A percentile compares a stretch with the other conserved stretches of the same genome.
Evolutionary conservation across 2,113 vertebrate genomes (phyloP).

Genomic region (Toxotes jaculatrix): DNA sequence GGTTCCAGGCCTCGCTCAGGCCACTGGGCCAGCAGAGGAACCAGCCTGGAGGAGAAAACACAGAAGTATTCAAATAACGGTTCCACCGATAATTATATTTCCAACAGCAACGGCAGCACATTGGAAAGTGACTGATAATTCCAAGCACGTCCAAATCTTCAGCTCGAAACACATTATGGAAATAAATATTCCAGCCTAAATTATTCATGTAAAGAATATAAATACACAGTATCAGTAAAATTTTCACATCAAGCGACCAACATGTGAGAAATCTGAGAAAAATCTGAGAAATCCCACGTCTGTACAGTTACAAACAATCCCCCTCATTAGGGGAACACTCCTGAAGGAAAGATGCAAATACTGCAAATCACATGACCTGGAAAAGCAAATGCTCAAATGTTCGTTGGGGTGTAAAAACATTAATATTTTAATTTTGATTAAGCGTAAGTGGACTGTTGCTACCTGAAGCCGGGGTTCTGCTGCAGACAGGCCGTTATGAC

Average conservation of each 20-base stretch:
- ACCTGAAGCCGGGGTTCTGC: slow-evolving; percentile 88
- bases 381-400: not conserved
- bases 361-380: not conserved
- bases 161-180: no score
- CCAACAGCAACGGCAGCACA: not conserved
- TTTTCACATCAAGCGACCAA: not conserved
- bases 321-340: no score
- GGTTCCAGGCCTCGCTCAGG: slow-evolving; percentile 87
- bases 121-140: not conserved
- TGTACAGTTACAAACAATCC: no score
- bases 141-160: no score
- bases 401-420: not conserved
- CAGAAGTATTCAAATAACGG: not conserved
- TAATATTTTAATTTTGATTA: not conserved
- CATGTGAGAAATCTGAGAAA: not conserved
- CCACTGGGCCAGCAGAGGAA: slow-evolving; percentile 87
- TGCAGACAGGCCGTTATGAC: slow-evolving; percentile 87
- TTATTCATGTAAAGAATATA: no score
- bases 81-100: not conserved
- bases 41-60: slow-evolving; percentile 81
- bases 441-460: not conserved
- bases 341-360: not conserved
- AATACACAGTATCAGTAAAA: not conserved
- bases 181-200: no score
- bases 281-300: no score